Evolutionary conservation across 2,113 vertebrate genomes (phyloP).

Genomic region (Lycocorax pyrrhopterus): DNA sequence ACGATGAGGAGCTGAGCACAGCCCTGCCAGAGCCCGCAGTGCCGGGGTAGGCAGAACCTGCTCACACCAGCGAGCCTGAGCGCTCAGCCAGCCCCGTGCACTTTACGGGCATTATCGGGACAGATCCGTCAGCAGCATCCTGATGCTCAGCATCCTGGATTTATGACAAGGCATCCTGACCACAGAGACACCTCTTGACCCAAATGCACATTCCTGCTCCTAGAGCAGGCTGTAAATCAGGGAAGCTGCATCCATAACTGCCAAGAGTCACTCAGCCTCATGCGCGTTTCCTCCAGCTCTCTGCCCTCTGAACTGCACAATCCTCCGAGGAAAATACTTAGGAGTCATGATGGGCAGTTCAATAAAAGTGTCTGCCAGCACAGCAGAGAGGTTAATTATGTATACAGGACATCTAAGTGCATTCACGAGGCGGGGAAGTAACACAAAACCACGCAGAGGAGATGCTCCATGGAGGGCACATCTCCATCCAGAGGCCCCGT

Average conservation of each 20-base stretch:
- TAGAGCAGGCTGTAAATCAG: slow-evolving; percentile 27
- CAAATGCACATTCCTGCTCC: slow-evolving; percentile 54
- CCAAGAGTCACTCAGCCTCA: slow-evolving; percentile 54
- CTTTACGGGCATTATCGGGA: neutral
- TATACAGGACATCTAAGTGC: slow-evolving; percentile 9
- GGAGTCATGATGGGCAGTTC: slow-evolving; percentile 39
- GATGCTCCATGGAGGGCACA: neutral
- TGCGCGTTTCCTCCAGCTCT: slow-evolving; percentile 13
- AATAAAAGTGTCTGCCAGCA: slow-evolving; percentile 39
- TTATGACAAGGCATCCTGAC: slow-evolving; percentile 18
- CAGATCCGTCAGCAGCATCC: neutral
- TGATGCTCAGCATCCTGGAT: slow-evolving; percentile 1
- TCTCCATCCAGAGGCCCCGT: neutral
- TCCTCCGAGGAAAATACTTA: slow-evolving; percentile 45
- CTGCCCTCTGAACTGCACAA: slow-evolving; percentile 60
- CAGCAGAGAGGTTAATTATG: neutral
- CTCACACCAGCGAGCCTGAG: neutral
- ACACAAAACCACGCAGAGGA: neutral
- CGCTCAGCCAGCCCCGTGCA: neutral
- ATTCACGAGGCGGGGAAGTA: neutral
- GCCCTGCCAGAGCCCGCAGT: neutral
- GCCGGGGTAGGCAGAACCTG: neutral
- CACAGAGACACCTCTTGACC: slow-evolving; percentile 47
- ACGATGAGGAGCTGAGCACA: neutral
- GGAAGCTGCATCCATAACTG: slow-evolving; percentile 29